Evolutionary conservation across 1,140 invertebrate genomes (phyloP).

Genomic region (Caerostris darwini): DNA sequence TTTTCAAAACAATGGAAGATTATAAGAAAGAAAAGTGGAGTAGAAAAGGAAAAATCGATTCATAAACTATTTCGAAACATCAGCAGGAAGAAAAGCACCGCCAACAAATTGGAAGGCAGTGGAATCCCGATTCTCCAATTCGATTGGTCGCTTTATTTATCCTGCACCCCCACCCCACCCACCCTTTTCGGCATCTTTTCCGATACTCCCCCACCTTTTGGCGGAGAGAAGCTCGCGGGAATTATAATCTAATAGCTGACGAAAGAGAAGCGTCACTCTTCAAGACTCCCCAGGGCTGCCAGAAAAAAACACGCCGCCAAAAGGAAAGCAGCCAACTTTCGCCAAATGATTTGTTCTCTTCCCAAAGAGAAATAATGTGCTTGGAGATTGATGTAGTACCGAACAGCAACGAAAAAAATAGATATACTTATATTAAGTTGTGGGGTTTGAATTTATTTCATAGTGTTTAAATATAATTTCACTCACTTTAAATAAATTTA

Average conservation of each 20-base stretch:
- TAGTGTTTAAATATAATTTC: too few species aligned
- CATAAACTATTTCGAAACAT: constrained; percentile 3
- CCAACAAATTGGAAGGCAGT: constrained; percentile 25
- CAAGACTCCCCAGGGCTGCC: constrained; percentile 63
- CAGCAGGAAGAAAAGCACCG: not conserved
- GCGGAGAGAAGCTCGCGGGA: constrained; percentile 65
- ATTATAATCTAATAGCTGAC: constrained; percentile 78
- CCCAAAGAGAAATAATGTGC: too few species aligned
- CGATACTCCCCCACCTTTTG: constrained; percentile 74
- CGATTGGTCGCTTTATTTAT: constrained; percentile 63
- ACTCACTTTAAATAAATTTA: too few species aligned
- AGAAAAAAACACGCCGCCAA: constrained; percentile 18
- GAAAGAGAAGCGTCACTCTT: constrained; percentile 77
- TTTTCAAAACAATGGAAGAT: constrained; percentile 4
- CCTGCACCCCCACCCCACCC: not conserved
- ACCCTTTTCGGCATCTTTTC: constrained; percentile 74
- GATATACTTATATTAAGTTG: too few species aligned
- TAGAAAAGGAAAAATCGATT: constrained; percentile 4
- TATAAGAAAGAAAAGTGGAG: not conserved
- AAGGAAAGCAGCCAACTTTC: not conserved
- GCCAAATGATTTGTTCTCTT: not conserved
- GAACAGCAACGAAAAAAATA: too few species aligned
- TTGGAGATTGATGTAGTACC: too few species aligned
- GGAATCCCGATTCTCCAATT: constrained; percentile 26
- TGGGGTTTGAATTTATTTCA: too few species aligned